These are phyloP conservation scores for Lateolabrax maculatus DNA, from an alignment of 2,797 vertebrate genomes.

Conservation along the genomic window DNA sequence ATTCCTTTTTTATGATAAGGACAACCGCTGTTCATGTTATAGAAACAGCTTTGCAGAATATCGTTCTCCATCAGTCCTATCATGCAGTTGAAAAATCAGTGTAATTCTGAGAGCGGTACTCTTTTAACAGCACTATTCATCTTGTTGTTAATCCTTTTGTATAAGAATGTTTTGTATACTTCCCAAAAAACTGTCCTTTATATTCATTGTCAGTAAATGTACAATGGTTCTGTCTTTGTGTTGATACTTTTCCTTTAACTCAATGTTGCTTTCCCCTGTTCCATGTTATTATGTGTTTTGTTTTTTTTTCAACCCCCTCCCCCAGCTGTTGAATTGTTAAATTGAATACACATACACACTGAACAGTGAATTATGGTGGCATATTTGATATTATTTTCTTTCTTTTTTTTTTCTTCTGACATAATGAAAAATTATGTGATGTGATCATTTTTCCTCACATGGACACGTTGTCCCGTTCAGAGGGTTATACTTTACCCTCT, in stretches of 20 bases:
- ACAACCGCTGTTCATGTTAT: conserved; percentile 71
- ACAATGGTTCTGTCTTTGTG: conserved; percentile 58
- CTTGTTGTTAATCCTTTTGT: conserved; percentile 74
- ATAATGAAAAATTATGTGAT: conserved; percentile 28
- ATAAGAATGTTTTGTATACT: conserved; percentile 73
- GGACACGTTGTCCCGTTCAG: conserved; percentile 65
- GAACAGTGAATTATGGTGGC: conserved; percentile 60
- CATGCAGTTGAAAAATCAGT: conserved; percentile 45
- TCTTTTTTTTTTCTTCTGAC: background rate
- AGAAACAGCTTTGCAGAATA: conserved; percentile 84
- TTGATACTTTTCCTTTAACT: conserved; percentile 53
- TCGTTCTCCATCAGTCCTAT: conserved; percentile 73
- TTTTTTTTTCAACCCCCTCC: conserved; percentile 33
- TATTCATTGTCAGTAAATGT: conserved; percentile 71
- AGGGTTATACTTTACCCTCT: conserved; percentile 90
- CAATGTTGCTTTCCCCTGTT: conserved; percentile 55
- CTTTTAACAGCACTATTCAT: conserved; percentile 68
- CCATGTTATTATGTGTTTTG: conserved; percentile 40
- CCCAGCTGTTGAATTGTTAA: conserved; percentile 52
- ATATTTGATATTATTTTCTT: conserved; percentile 45
- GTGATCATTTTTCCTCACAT: conserved; percentile 23
- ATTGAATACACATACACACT: conserved; percentile 56
- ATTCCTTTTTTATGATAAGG: conserved; percentile 84
- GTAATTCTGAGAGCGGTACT: conserved; percentile 66
- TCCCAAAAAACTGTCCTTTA: conserved; percentile 69